A percentile compares a stretch with the other conserved stretches of the same genome.
Conservation (phyloP, 2,797 vertebrate species). For the Pseudopleuronectes americanus region DNA sequence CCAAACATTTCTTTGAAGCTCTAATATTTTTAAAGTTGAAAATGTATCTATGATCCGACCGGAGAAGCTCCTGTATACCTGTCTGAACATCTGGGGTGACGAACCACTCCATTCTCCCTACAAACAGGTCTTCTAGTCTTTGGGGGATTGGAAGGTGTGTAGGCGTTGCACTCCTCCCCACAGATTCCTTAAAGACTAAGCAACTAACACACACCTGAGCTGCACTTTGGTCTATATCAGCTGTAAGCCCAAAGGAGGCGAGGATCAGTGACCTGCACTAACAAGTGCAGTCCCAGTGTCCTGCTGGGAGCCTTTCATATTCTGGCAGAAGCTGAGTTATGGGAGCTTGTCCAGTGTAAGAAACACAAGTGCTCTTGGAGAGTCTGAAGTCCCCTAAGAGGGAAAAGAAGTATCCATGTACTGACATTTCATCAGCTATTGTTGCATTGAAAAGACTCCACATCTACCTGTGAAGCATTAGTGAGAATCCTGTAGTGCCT, state of each 20-base stretch:
- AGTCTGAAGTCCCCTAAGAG: slow-evolving; percentile 45
- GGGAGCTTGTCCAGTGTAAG: slow-evolving; percentile 41
- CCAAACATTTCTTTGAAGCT: no score
- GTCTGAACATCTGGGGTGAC: slow-evolving; percentile 20
- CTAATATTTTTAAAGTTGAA: no score
- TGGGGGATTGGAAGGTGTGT: slow-evolving; percentile 23
- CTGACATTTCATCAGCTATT: slow-evolving; percentile 55
- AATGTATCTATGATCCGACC: not conserved
- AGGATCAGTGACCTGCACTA: slow-evolving; percentile 61
- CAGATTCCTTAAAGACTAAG: slow-evolving; percentile 40
- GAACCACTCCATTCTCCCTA: slow-evolving; percentile 7
- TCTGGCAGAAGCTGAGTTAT: slow-evolving; percentile 36
- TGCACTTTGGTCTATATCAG: slow-evolving; percentile 37
- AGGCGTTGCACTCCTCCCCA: slow-evolving; percentile 20
- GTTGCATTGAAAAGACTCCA: slow-evolving; percentile 49
- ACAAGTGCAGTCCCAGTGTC: slow-evolving; percentile 53
- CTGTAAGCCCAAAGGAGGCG: slow-evolving; percentile 47
- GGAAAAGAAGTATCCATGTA: slow-evolving; percentile 33
- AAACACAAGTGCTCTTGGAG: slow-evolving; percentile 52
- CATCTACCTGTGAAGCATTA: slow-evolving; percentile 46
- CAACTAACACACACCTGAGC: slow-evolving; percentile 41
- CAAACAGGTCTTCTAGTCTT: slow-evolving; percentile 17
- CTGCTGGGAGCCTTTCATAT: slow-evolving; percentile 58
- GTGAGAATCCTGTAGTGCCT: slow-evolving; percentile 13
- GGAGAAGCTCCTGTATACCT: slow-evolving; percentile 14